phyloP scores from a whole-genome alignment of 2,797 vertebrate genomes.

The Sitta carolinensis region DNA sequence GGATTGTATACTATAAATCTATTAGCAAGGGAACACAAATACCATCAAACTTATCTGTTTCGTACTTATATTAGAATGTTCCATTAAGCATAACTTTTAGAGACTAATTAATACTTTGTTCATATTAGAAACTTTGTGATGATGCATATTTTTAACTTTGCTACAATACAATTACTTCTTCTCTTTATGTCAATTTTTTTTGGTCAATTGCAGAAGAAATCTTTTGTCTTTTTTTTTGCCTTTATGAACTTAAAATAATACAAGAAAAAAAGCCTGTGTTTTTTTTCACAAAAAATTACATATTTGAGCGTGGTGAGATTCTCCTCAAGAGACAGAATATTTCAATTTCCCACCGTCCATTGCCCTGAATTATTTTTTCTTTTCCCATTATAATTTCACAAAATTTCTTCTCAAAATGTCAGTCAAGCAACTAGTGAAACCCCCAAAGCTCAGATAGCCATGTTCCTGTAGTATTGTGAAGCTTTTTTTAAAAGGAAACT shows the following conservation, averaged over 20 bases:
- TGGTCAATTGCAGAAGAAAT: not conserved
- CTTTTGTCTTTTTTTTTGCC: fast-evolving
- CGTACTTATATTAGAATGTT: not conserved
- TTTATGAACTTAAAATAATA: not conserved
- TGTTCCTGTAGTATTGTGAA: not conserved
- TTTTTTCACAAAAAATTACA: not conserved
- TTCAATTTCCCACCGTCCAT: not conserved
- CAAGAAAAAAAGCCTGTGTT: fast-evolving
- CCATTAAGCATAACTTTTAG: not conserved
- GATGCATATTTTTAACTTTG: not conserved
- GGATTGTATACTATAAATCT: not conserved
- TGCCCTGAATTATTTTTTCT: not conserved
- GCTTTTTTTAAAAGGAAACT: not conserved
- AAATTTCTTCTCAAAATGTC: not conserved
- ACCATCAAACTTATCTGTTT: not conserved
- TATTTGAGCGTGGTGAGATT: not conserved
- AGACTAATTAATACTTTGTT: not conserved
- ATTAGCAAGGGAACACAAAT: not conserved
- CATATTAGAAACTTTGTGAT: not conserved
- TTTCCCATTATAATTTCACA: not conserved
- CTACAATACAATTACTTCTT: not conserved
- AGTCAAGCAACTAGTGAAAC: not conserved
- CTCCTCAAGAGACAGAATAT: not conserved
- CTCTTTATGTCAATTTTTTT: not conserved
- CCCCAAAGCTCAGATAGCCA: not conserved